Percentiles rank a stretch among this genome's conserved stretches.
Evolutionary conservation across 2,888 invertebrate species (phyloP).

Genomic region (Leptinotarsa tumamoca): DNA sequence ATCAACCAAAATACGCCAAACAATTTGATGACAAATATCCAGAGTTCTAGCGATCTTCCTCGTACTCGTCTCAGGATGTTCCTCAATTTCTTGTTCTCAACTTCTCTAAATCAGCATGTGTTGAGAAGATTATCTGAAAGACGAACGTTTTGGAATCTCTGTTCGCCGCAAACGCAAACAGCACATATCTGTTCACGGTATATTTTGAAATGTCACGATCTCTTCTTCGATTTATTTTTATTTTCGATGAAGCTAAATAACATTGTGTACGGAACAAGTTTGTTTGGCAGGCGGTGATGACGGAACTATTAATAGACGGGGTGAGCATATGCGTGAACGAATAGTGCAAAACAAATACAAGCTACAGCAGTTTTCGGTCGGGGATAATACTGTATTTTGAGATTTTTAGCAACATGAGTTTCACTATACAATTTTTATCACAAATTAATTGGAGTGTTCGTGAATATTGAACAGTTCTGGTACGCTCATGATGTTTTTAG

Average conservation of each 20-base stretch:
- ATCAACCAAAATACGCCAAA: too few species aligned
- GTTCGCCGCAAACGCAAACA: constrained; percentile 50
- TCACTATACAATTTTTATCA: too few species aligned
- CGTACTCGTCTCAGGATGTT: too few species aligned
- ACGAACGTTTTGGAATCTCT: constrained; percentile 45
- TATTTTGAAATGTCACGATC: constrained; percentile 61
- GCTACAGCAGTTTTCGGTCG: too few species aligned
- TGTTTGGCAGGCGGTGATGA: constrained; percentile 40
- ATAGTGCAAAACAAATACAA: too few species aligned
- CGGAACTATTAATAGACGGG: background rate
- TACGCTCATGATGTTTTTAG: too few species aligned
- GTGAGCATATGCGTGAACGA: background rate
- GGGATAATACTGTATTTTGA: too few species aligned
- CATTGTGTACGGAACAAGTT: constrained; percentile 54
- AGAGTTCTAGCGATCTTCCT: too few species aligned
- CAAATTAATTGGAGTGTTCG: too few species aligned
- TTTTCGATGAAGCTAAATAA: constrained; percentile 59
- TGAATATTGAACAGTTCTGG: too few species aligned
- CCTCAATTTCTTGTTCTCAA: background rate
- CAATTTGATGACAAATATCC: too few species aligned
- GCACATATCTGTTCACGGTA: constrained; percentile 61
- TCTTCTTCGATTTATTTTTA: constrained; percentile 60
- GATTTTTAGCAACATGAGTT: too few species aligned
- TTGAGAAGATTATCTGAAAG: background rate
- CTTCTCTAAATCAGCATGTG: background rate